Base-by-base conservation (phyloP, 64 coral and sea anemone genomes). In the Porites lutea region DNA sequence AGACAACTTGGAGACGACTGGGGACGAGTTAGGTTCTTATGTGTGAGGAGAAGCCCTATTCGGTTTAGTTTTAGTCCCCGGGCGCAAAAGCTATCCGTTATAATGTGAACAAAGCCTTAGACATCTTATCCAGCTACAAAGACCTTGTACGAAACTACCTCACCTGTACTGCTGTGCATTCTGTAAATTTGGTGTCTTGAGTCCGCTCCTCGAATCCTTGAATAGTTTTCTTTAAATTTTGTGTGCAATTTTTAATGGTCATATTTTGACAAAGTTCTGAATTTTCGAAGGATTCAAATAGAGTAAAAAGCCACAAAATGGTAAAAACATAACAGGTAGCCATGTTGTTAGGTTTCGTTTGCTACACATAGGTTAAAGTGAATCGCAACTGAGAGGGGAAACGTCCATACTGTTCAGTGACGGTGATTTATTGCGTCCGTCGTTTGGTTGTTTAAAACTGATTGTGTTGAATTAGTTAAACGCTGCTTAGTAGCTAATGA, bases 201-300 rank as follows among this genome's bases (percentile, higher is more conserved):
- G 6, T 78, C 20, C 48, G 21, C 57, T 54, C 18, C 4, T 78
- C 75, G 0, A 57, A 10, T 9, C 8, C 18, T 55, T 78, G 52
- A 23, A 55, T 23, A n/a, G 55, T 22, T 11, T 78, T 52, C 10
- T n/a, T 11, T 3, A 78, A 78, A 78, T 78, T 18, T 10, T 49
- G 3, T 0, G 52, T 55, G 52, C 75, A 78, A 55, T 78, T 3
- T 13, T 57, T 78, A 52, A 78, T 78, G 8, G n/a, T 19, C 75
- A 78, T 78, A 19, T 78, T 57, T 51, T 78, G 75, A 58, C 75
- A 78, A 55, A 55, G 27, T 52, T 22, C 75, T 8, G 4, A 55
- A n/a, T 58, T 78, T 78, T 78, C 51, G 12, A 78, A 53, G 52
- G 75, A 16, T 78, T 23, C 18, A 8, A 55, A 14, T 5, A 1